Conservation (phyloP, 2,113 vertebrate genomes). For the Rynchops niger region DNA sequence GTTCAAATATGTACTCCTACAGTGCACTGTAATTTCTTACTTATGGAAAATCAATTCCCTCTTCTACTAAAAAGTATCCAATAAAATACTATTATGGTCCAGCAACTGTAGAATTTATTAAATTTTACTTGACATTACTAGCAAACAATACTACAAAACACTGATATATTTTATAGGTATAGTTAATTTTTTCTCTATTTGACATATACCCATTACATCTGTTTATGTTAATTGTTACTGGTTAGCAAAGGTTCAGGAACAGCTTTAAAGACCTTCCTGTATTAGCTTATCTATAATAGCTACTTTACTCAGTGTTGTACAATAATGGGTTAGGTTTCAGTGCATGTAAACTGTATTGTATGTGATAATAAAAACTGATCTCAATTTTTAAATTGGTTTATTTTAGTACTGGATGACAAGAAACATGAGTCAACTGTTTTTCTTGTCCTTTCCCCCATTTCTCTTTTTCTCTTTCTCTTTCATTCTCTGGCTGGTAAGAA, state of each 20-base stretch:
- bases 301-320: neutral
- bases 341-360: neutral
- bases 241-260: neutral
- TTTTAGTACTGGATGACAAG: neutral
- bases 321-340: neutral
- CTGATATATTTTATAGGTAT: neutral
- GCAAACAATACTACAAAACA: neutral
- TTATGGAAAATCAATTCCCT: neutral
- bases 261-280: neutral
- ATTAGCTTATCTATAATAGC: neutral
- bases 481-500: neutral
- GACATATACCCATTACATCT: neutral
- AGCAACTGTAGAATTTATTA: neutral
- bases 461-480: neutral
- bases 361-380: neutral
- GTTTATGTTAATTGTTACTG: neutral
- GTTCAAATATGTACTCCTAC: neutral
- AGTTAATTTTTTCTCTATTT: neutral
- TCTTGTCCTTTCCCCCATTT: neutral
- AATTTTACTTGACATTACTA: neutral
- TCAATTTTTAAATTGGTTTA: neutral
- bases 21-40: neutral
- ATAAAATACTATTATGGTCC: neutral
- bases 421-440: neutral
- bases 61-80: neutral